Conservation (phyloP, 2,888 invertebrate genomes). For the Drosophila nigritarsus region DNA sequence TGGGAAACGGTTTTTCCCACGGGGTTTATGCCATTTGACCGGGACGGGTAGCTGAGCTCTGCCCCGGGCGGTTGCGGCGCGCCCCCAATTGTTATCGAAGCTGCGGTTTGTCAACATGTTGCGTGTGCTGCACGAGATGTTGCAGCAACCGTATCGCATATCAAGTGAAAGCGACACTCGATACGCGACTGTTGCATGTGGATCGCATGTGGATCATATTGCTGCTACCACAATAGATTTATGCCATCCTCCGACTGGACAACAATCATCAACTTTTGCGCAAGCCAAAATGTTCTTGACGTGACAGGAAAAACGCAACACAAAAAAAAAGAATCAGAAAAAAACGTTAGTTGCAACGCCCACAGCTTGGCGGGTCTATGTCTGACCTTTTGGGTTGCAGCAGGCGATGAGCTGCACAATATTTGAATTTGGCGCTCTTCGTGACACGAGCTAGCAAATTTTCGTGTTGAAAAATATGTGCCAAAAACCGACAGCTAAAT, state of each 20-base stretch:
- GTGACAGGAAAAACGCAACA: not conserved
- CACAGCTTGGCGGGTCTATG: slow-evolving; percentile 16
- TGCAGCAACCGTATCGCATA: slow-evolving; percentile 38
- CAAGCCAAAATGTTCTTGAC: slow-evolving; percentile 12
- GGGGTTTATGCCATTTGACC: slow-evolving; percentile 71
- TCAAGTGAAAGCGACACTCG: slow-evolving; percentile 55
- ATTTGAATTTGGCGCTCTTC: slow-evolving; percentile 56
- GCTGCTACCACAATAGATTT: not conserved
- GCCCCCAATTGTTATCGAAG: slow-evolving; percentile 21
- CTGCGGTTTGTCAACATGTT: slow-evolving; percentile 28
- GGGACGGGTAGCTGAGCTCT: slow-evolving; percentile 7
- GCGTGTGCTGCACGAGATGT: slow-evolving; percentile 25
- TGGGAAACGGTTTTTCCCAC: slow-evolving; percentile 60
- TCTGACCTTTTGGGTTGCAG: slow-evolving; percentile 65
- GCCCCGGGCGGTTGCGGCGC: not conserved
- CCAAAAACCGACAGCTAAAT: not conserved
- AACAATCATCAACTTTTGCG: slow-evolving; percentile 24
- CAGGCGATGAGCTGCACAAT: slow-evolving; percentile 40
- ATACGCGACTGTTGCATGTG: slow-evolving; percentile 22
- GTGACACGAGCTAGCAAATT: not conserved
- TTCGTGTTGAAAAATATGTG: not conserved
- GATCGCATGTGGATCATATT: slow-evolving; percentile 39
- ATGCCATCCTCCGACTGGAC: slow-evolving; percentile 36
- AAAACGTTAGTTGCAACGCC: slow-evolving; percentile 72
- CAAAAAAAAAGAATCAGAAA: not conserved